Conservation (phyloP, 30 jellyfish, hydroid and myxozoan species). For the Cassiopea andromeda region DNA sequence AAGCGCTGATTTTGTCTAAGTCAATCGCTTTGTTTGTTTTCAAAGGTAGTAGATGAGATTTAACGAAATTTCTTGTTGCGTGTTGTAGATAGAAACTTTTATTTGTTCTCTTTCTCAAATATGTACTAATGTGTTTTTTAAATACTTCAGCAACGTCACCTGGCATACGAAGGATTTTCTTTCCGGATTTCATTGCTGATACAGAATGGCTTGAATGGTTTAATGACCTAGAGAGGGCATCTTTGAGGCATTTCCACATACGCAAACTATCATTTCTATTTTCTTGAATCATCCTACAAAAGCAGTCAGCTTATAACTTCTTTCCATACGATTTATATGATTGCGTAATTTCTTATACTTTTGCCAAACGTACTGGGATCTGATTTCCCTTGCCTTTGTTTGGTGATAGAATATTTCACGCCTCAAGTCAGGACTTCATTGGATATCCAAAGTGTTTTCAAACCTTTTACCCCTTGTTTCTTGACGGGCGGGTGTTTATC, state of each 20-base stretch:
- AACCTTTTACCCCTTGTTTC: conserved; percentile 69
- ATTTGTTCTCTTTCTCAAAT: conserved; percentile 62
- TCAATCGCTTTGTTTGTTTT: conserved; percentile 69
- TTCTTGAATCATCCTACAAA: conserved; percentile 68
- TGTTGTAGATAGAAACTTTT: conserved; percentile 66
- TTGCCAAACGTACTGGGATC: conserved; percentile 78
- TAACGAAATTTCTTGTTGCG: conserved; percentile 73
- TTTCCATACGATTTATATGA: conserved; percentile 65
- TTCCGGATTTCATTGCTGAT: conserved; percentile 52
- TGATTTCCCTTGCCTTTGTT: conserved; percentile 74
- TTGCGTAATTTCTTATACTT: conserved; percentile 79
- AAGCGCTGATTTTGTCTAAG: conserved; percentile 76
- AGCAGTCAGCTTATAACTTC: conserved; percentile 70
- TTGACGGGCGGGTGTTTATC: conserved; percentile 79
- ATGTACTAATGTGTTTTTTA: conserved; percentile 43
- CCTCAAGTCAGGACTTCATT: conserved; percentile 79
- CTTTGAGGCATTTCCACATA: conserved; percentile 72
- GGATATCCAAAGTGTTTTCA: conserved; percentile 75
- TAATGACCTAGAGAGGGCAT: conserved; percentile 62
- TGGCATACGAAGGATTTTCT: conserved; percentile 50
- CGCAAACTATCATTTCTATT: conserved; percentile 67
- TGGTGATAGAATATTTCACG: conserved; percentile 80
- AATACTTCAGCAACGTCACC: conserved; percentile 59
- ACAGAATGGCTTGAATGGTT: conserved; percentile 60
- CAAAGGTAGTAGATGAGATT: conserved; percentile 60